A percentile compares a stretch with the other conserved stretches of the same genome.
Evolutionary conservation across 2,797 vertebrate genomes (phyloP).

Genomic region (Anas flavirostris): DNA sequence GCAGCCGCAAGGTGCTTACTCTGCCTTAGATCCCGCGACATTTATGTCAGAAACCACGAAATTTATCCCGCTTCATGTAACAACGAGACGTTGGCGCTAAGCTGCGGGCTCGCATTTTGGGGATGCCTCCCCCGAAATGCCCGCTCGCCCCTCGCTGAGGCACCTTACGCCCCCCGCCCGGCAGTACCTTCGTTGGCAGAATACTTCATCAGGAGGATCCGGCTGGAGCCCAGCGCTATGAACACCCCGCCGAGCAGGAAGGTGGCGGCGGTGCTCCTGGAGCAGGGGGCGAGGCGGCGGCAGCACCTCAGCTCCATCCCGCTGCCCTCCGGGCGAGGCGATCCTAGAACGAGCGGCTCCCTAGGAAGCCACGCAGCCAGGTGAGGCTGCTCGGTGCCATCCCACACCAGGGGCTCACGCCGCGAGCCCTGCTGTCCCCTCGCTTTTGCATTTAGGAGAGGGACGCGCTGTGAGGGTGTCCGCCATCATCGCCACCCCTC

Average conservation of each 20-base stretch:
- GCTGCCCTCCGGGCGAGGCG: conserved; percentile 43
- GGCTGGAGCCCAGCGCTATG: conserved; percentile 88
- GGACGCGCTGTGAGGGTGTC: no score
- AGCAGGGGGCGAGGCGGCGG: conserved; percentile 71
- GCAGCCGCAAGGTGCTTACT: not conserved
- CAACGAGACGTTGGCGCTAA: not conserved
- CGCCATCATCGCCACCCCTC: no score
- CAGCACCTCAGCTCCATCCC: conserved; percentile 76
- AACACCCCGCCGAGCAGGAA: conserved; percentile 87
- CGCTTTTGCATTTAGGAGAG: no score
- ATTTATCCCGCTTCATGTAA: not conserved
- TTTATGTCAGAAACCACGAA: not conserved
- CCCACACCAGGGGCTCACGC: no score
- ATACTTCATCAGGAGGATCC: conserved; percentile 93
- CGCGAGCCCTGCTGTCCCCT: no score
- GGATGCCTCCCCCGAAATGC: not conserved
- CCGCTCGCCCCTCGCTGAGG: not conserved
- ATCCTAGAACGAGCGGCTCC: not conserved
- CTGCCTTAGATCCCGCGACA: not conserved
- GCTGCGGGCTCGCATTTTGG: not conserved
- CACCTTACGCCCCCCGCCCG: not conserved
- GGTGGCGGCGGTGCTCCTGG: conserved; percentile 84
- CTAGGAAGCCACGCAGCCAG: not conserved
- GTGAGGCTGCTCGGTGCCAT: no score
- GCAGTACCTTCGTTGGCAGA: conserved; percentile 90